Conservation (phyloP, 1,140 invertebrate species). For the Drusus annulatus region DNA sequence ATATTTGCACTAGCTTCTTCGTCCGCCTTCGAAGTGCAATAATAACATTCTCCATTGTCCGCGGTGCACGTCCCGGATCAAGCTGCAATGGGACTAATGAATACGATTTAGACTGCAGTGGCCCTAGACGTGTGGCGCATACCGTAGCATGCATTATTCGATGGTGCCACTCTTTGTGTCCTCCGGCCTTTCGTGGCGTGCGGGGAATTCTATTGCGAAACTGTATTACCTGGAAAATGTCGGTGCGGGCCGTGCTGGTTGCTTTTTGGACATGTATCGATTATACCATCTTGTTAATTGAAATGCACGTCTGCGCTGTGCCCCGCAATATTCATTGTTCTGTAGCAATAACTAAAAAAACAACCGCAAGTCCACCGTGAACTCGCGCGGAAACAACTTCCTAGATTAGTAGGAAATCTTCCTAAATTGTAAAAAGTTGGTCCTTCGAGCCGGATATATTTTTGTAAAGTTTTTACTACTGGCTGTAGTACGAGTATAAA, state of each 20-base stretch:
- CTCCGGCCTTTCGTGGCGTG: not conserved
- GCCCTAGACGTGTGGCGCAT: conserved; percentile 10
- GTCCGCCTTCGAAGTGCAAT: too few species aligned
- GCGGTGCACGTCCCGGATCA: not conserved
- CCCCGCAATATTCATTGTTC: too few species aligned
- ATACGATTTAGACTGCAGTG: not conserved
- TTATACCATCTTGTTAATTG: not conserved
- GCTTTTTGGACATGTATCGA: not conserved
- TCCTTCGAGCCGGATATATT: too few species aligned
- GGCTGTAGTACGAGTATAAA: too few species aligned
- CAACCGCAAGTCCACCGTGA: too few species aligned
- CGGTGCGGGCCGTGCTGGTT: not conserved
- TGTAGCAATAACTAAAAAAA: too few species aligned
- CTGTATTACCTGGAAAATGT: not conserved
- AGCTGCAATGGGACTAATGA: not conserved
- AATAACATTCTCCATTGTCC: not conserved
- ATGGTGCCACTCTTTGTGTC: not conserved
- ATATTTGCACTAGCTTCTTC: too few species aligned
- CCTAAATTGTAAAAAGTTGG: too few species aligned
- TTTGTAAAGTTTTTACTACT: too few species aligned
- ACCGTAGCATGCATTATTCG: not conserved
- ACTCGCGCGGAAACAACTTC: too few species aligned
- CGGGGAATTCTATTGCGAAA: conserved; percentile 6
- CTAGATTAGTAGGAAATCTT: too few species aligned
- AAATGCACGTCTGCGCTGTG: too few species aligned